A percentile compares a stretch with the other conserved stretches of the same genome.
These are phyloP conservation scores for Mantis religiosa DNA, from an alignment of 2,888 invertebrate species.

Conservation along the genomic window DNA sequence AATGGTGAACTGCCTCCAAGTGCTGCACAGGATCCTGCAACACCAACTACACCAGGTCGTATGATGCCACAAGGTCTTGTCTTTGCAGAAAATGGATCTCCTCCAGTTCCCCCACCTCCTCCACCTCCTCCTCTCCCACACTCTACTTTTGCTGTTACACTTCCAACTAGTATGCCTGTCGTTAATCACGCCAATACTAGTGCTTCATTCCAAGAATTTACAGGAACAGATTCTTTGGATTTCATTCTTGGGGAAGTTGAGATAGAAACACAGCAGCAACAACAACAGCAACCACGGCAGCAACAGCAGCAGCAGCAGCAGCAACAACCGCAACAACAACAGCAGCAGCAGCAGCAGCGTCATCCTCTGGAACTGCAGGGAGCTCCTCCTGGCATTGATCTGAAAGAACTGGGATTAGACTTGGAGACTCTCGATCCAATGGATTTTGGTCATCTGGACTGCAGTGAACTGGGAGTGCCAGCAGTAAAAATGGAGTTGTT, in stretches of 20 bases:
- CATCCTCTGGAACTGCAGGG: slow-evolving; percentile 11
- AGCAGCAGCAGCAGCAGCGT: not conserved
- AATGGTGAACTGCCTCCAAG: slow-evolving; percentile 89
- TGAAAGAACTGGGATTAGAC: slow-evolving; percentile 62
- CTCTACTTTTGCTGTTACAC: slow-evolving; percentile 37
- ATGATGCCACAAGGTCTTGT: slow-evolving; percentile 43
- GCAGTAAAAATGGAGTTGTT: slow-evolving; percentile 40
- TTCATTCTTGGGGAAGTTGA: slow-evolving; percentile 35
- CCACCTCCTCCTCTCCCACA: slow-evolving; percentile 45
- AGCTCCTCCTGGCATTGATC: slow-evolving; percentile 44
- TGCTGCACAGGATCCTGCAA: slow-evolving; percentile 69
- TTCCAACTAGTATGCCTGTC: slow-evolving; percentile 37
- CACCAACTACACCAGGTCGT: slow-evolving; percentile 51
- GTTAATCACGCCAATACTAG: not conserved
- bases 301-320: not conserved
- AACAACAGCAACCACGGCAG: too few relatives aligned
- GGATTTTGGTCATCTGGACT: slow-evolving; percentile 55
- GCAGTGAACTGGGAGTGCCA: slow-evolving; percentile 37
- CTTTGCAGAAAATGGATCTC: slow-evolving; percentile 37
- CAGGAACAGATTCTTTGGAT: slow-evolving; percentile 25
- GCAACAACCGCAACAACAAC: not conserved
- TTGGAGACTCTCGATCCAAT: slow-evolving; percentile 58
- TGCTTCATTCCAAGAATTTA: slow-evolving; percentile 23
- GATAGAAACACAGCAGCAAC: not conserved
- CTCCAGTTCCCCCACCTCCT: slow-evolving; percentile 40